phyloP scores from a whole-genome alignment of 2,113 vertebrate genomes.

The Psittacara wagleri region DNA sequence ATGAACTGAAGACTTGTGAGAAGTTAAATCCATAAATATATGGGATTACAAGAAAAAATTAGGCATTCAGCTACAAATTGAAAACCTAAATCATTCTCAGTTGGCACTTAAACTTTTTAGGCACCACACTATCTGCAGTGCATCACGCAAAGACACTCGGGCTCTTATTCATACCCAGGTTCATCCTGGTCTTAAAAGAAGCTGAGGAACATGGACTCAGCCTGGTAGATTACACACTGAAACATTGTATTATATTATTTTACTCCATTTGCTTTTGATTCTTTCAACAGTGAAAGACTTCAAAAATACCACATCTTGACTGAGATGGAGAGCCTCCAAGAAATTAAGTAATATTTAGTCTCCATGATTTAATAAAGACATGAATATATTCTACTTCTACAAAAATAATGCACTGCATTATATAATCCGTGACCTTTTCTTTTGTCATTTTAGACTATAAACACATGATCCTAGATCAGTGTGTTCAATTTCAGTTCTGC shows the following conservation, averaged over 20 bases:
- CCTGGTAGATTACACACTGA: background rate
- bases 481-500: background rate
- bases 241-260: background rate
- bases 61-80: background rate
- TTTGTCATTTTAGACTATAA: background rate
- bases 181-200: background rate
- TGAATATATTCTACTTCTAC: background rate
- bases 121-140: background rate
- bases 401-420: background rate
- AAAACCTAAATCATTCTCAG: background rate
- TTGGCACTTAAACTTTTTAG: background rate
- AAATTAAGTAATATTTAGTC: background rate
- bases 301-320: background rate
- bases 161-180: background rate
- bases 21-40: background rate
- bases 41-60: background rate
- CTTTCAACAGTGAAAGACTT: background rate
- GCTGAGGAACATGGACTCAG: background rate
- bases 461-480: background rate
- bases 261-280: background rate
- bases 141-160: background rate
- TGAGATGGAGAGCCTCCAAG: background rate
- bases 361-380: background rate
- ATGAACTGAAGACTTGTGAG: background rate
- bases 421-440: background rate